Conservation (phyloP, 2,888 invertebrate species). For the Leptothorax acervorum region DNA sequence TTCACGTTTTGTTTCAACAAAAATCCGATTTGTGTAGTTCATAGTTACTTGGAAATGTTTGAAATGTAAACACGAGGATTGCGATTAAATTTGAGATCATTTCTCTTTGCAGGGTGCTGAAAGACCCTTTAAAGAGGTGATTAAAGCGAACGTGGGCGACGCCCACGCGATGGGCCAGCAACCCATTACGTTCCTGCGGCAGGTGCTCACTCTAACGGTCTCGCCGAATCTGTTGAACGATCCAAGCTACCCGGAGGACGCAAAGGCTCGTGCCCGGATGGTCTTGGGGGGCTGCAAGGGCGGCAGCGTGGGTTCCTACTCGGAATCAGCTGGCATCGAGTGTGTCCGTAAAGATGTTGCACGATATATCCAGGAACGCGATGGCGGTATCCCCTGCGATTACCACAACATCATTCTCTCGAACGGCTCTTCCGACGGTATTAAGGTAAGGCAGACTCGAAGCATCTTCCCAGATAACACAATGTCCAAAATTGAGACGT, state of each 20-base stretch:
- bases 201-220: conserved; percentile 94
- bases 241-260: conserved; percentile 92
- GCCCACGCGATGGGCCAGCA: conserved; percentile 99
- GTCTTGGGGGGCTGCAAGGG: conserved; percentile 91
- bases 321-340: conserved; percentile 94
- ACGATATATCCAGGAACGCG: conserved; percentile 94
- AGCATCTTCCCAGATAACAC: too few relatives aligned
- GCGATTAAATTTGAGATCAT: not conserved
- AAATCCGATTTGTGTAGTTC: not conserved
- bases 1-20: not conserved
- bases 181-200: conserved; percentile 97
- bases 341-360: conserved; percentile 95
- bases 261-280: conserved; percentile 90
- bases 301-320: conserved; percentile 95
- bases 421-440: conserved; percentile 96
- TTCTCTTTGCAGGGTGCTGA: conserved; percentile 89
- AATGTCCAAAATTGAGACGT: too few relatives aligned
- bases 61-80: not conserved
- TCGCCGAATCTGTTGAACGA: conserved; percentile 92
- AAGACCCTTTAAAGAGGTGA: conserved; percentile 97
- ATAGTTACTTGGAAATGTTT: not conserved
- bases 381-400: conserved; percentile 90
- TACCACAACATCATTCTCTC: conserved; percentile 94
- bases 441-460: conserved; percentile 89
- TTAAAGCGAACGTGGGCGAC: conserved; percentile 99